These are phyloP conservation scores for Drosophila acutilabella DNA, from an alignment of 2,888 invertebrate genomes.

Conservation along the genomic window DNA sequence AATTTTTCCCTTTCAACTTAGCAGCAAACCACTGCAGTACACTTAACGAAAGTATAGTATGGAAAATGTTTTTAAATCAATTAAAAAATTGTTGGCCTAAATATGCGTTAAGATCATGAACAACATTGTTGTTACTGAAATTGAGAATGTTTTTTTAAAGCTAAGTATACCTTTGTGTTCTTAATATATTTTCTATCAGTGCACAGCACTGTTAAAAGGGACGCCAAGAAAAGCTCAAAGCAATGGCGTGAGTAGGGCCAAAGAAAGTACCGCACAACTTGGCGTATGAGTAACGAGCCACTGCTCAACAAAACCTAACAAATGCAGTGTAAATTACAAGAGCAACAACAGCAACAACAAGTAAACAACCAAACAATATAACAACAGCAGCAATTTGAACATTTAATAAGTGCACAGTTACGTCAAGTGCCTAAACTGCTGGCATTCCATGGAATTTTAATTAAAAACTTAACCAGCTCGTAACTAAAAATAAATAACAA, in stretches of 20 bases:
- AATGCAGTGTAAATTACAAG: conserved; percentile 51
- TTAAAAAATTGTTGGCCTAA: too few species aligned
- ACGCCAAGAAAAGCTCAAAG: not conserved
- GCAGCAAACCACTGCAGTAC: not conserved
- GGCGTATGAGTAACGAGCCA: conserved; percentile 66
- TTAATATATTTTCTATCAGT: too few species aligned
- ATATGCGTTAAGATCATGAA: too few species aligned
- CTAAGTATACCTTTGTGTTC: too few species aligned
- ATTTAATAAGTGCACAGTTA: conserved; percentile 50
- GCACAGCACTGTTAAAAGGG: too few species aligned
- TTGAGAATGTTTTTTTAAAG: too few species aligned
- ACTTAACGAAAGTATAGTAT: not conserved
- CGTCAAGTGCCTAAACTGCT: conserved; percentile 51
- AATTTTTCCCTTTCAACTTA: conserved; percentile 9
- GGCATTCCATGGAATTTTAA: conserved; percentile 62
- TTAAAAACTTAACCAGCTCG: conserved; percentile 48
- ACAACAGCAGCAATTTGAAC: conserved; percentile 1
- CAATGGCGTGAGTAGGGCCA: conserved; percentile 30
- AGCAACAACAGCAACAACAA: conserved; percentile 20
- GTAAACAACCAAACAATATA: conserved; percentile 10
- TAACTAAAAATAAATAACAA: conserved; percentile 7
- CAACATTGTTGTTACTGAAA: too few species aligned
- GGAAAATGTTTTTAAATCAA: too few species aligned
- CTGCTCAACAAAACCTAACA: conserved; percentile 52
- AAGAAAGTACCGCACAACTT: conserved; percentile 34